These are phyloP conservation scores for Portevinia maculata DNA, from an alignment of 2,888 invertebrate genomes.

Conservation along the genomic window DNA sequence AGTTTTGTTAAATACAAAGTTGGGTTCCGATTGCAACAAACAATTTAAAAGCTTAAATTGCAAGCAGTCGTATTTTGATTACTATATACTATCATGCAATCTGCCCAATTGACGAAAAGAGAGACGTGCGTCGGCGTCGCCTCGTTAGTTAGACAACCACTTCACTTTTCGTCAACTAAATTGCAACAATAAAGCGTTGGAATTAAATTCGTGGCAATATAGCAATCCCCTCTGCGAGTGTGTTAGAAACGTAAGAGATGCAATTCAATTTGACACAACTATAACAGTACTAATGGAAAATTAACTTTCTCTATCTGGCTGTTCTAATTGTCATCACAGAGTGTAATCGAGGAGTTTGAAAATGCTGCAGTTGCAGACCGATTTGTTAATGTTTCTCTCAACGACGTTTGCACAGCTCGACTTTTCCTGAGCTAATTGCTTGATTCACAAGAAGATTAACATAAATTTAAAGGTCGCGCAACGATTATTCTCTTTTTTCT, in stretches of 20 bases:
- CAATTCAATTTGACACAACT: conserved; percentile 2
- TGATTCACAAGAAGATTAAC: conserved; percentile 61
- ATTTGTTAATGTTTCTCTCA: conserved; percentile 22
- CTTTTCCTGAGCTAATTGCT: conserved; percentile 53
- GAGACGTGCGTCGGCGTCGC: not conserved
- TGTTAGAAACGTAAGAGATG: not conserved
- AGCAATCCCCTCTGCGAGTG: conserved; percentile 13
- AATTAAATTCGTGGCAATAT: conserved; percentile 48
- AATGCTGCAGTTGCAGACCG: conserved; percentile 1
- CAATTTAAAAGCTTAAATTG: conserved; percentile 35
- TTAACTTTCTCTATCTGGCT: conserved; percentile 21
- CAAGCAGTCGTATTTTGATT: conserved; percentile 61
- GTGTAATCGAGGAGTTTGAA: not conserved
- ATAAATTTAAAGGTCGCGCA: conserved; percentile 61
- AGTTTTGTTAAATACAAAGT: conserved; percentile 15
- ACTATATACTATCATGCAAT: no score
- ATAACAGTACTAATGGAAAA: conserved; percentile 18
- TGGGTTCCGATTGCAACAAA: conserved; percentile 55
- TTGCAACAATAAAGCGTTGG: conserved; percentile 49
- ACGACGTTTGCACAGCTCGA: conserved; percentile 9
- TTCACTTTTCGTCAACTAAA: conserved; percentile 35
- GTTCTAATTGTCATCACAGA: conserved; percentile 15
- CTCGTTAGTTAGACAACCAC: conserved; percentile 18
- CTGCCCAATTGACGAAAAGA: conserved; percentile 3
- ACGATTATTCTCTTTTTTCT: conserved; percentile 12